Conservation (phyloP, 2,113 vertebrate genomes). For the Ibidorhyncha struthersii region DNA sequence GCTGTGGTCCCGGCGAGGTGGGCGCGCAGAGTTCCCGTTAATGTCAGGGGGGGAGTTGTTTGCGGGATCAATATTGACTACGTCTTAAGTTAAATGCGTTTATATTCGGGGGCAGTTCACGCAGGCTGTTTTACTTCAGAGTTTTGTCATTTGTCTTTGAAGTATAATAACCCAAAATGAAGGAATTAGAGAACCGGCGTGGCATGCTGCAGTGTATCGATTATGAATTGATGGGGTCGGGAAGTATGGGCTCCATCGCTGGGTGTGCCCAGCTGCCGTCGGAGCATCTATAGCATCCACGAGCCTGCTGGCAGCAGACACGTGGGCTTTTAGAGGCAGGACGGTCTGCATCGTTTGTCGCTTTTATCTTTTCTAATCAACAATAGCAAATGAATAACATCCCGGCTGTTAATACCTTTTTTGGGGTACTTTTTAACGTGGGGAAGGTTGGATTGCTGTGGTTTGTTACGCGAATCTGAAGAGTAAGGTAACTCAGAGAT, state of each 20-base stretch:
- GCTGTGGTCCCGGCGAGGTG: not conserved
- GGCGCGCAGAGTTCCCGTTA: accelerated
- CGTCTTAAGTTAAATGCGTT: not conserved
- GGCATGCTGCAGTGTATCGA: not conserved
- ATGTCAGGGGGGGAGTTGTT: not conserved
- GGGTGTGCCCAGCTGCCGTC: accelerated
- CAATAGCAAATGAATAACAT: not conserved
- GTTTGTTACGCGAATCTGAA: not conserved
- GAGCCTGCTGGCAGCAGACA: not conserved
- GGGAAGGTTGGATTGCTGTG: not conserved
- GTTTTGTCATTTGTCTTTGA: not conserved
- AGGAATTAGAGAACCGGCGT: not conserved
- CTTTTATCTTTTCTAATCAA: not conserved
- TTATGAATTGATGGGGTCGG: not conserved
- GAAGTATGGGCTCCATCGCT: accelerated
- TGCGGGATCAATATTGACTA: accelerated
- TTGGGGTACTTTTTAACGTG: not conserved
- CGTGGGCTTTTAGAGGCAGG: not conserved
- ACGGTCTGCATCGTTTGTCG: not conserved
- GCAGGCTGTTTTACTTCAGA: not conserved
- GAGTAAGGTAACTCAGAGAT: not conserved
- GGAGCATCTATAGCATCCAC: accelerated
- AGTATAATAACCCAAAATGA: not conserved
- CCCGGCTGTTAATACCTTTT: not conserved
- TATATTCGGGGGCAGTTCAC: not conserved